Evolutionary conservation across 2,888 invertebrate genomes (phyloP), one percentile per base, ranked within the genome.

Genomic region (Polyploca ridens): DNA sequence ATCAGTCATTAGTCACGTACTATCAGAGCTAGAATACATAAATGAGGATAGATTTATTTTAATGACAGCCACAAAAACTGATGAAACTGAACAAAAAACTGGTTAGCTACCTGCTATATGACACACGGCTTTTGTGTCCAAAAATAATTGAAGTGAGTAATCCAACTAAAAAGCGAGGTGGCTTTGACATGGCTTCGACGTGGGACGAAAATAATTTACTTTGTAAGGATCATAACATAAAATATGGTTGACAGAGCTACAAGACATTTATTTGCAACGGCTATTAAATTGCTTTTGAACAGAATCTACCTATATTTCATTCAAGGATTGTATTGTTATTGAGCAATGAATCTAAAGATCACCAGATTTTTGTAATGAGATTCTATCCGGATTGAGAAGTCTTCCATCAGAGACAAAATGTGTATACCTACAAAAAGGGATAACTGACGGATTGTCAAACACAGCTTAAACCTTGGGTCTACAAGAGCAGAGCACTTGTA

Each of bases 81-180:
- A 46, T 46, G 16, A 46, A 49, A 41, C 35, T 54, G 35, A n/a
- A 57, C 57, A 63, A 61, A 61, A 63, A 63, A 54, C 49, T 58
- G 58, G 16, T 62, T 63, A 13, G 16, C 58, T 54, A 71, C 62
- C 41, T 41, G 46, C 59, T 49, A 49, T 58, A 73, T 75, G 80
- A 78, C 76, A 77, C 75, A 73, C 66, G 49, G 35, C 66, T 72
- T 76, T 79, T 78, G 71, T 71, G 64, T 65, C 71, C 65, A 63
- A 60, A 66, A 72, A 77, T 75, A 74, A 74, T 73, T 67, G 61
- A 66, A 62, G 66, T 76, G 76, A 75, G 72, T 73, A 73, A 76
- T 73, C 77, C 58, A 63, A 71, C 58, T 64, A 68, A 69, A 65
- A 63, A 65, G 61, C 38, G 62, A 58, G 16, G 54, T 35, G 63